Evolutionary conservation across 2,888 invertebrate species (phyloP), one percentile per base, ranked within the genome.

Genomic region (Nomada ferruginata): DNA sequence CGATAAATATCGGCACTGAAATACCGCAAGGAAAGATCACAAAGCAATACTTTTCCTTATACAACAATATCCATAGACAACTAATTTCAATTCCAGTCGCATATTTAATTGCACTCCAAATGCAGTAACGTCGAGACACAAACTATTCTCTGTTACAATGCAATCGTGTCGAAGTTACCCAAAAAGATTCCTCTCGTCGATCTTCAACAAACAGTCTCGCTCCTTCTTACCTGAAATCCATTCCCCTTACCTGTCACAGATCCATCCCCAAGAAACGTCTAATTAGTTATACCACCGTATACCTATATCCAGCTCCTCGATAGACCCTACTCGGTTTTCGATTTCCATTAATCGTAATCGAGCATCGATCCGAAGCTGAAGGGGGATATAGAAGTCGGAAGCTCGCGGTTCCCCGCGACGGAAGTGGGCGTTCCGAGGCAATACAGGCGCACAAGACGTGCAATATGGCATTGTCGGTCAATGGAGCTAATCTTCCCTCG

Each of bases 401-500:
- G 36, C 36, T 0, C 47, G 47, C 29, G 26, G 47, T 42, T 20
- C 57, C 50, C 55, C 50, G 15, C 23, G 13, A 20, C 61, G 68
- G 63, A 69, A 69, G 23, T 23, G 50, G 55, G 73, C 69, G 59
- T 68, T 52, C 78, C 61, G 75, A 82, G 75, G 74, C 85, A 79
- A 76, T 73, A 61, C 64, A 66, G 68, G 71, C 47, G 65, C 72
- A 63, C 71, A 57, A 77, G 42, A 61, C 73, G 70, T 71, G 87
- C 85, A 87, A 84, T 79, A 85, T 84, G 76, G 87, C 70, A 88
- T 89, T 87, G 89, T 89, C 87, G 87, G 85, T 87, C 90, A 84
- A 89, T 85, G 81, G 66, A 88, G 86, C 83, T 90, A 89, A 90
- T 90, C 87, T 86, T 85, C 76, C 50, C 47, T 65, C 83, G 76